Conservation (phyloP, 2,888 invertebrate genomes). For the Acrobasis consociella region DNA sequence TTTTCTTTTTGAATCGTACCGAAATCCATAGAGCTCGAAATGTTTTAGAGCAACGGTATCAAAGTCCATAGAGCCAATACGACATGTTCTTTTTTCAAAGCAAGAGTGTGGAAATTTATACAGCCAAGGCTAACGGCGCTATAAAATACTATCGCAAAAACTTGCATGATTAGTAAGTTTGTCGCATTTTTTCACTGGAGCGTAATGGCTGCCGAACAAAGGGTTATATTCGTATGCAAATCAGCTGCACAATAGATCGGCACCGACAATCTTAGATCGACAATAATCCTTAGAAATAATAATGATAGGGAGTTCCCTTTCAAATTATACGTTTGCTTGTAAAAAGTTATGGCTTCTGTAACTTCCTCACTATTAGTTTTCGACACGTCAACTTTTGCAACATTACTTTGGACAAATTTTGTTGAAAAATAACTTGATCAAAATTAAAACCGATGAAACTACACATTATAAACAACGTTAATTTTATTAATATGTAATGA, state of each 20-base stretch:
- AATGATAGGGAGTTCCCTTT: constrained; percentile 38
- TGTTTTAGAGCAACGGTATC: neutral
- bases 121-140: constrained; percentile 13
- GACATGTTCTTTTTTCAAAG: neutral
- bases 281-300: constrained; percentile 44
- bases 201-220: constrained; percentile 31
- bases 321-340: constrained; percentile 43
- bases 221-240: constrained; percentile 55
- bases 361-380: constrained; percentile 11
- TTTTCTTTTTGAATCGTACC: neutral
- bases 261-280: constrained; percentile 39
- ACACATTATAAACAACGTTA: too few species aligned
- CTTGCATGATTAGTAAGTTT: constrained; percentile 23
- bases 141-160: constrained; percentile 21
- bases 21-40: neutral
- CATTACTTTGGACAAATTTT: too few species aligned
- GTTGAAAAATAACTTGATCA: too few species aligned
- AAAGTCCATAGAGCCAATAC: neutral
- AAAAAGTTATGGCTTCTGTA: constrained; percentile 25
- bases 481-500: too few species aligned
- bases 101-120: constrained; percentile 17
- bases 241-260: constrained; percentile 38
- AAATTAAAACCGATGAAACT: too few species aligned
- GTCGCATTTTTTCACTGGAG: constrained; percentile 27
- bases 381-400: too few species aligned